These are phyloP conservation scores for Dipodomys stephensi DNA, from an alignment of 2,113 vertebrate species.

Conservation along the genomic window DNA sequence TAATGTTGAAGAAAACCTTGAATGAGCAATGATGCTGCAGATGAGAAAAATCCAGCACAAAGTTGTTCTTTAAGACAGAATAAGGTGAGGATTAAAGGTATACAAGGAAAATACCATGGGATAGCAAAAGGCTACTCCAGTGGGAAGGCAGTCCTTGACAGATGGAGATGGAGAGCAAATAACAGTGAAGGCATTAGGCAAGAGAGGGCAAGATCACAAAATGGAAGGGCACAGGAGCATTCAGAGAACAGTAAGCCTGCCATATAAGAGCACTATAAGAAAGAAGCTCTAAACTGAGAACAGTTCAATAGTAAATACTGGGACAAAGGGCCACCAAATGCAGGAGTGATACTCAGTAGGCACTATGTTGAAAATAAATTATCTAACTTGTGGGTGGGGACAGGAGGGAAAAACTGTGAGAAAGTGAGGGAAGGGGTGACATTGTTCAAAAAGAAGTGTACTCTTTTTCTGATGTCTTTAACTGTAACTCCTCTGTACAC, in stretches of 20 bases:
- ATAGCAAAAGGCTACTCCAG: neutral
- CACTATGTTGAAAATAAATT: no score
- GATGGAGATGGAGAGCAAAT: neutral
- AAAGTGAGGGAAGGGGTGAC: no score
- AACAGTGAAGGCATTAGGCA: neutral
- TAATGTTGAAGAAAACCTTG: neutral
- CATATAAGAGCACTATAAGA: neutral
- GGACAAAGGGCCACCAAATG: no score
- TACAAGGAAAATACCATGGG: neutral
- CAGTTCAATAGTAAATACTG: neutral
- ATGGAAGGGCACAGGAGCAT: neutral
- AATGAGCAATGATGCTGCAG: neutral
- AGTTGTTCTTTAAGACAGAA: neutral
- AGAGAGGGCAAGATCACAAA: neutral
- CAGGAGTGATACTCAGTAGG: no score
- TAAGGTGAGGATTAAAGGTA: neutral
- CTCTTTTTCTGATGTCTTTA: no score
- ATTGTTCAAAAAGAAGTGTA: no score
- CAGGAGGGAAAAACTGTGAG: no score
- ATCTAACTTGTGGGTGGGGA: no score
- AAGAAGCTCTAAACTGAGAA: neutral
- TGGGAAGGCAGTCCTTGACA: neutral
- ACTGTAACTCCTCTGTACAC: no score
- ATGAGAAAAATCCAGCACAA: neutral
- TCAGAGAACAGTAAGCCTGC: neutral